Evolutionary conservation across 2,113 vertebrate genomes (phyloP).

Genomic region (Baryphthengus martii): DNA sequence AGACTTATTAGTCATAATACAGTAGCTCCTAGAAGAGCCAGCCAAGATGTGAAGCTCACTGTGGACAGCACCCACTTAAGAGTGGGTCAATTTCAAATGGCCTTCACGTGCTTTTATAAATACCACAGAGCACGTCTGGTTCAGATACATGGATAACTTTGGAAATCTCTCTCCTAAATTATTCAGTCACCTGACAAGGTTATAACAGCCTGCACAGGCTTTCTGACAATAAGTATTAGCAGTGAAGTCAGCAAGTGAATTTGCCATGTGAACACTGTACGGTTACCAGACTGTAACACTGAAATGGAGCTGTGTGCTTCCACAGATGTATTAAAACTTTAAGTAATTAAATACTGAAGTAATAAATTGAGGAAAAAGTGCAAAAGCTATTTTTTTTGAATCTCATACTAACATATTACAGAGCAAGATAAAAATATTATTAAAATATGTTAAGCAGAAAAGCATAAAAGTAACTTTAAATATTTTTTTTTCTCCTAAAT

Average conservation of each 20-base stretch:
- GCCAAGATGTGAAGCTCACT: not conserved
- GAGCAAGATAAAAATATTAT: not conserved
- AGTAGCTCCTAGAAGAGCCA: not conserved
- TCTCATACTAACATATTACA: not conserved
- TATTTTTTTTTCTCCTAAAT: not conserved
- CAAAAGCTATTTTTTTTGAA: not conserved
- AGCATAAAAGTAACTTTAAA: not conserved
- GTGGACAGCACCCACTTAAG: not conserved
- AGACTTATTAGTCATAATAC: not conserved
- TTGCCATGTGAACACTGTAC: not conserved
- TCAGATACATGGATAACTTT: not conserved
- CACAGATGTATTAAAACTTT: not conserved
- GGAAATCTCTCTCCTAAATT: constrained; percentile 18
- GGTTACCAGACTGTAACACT: not conserved
- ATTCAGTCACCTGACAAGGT: not conserved
- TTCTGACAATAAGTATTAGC: not conserved
- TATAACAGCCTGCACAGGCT: not conserved
- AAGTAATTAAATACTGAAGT: constrained; percentile 19
- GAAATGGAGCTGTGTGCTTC: not conserved
- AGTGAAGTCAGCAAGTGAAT: not conserved
- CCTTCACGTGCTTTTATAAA: not conserved
- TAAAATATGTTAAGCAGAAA: constrained; percentile 8
- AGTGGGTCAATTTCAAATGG: not conserved
- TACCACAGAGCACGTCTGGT: not conserved
- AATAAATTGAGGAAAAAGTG: not conserved